phyloP scores from a whole-genome alignment of 2,888 invertebrate genomes.

The Mylabris sibirica region DNA sequence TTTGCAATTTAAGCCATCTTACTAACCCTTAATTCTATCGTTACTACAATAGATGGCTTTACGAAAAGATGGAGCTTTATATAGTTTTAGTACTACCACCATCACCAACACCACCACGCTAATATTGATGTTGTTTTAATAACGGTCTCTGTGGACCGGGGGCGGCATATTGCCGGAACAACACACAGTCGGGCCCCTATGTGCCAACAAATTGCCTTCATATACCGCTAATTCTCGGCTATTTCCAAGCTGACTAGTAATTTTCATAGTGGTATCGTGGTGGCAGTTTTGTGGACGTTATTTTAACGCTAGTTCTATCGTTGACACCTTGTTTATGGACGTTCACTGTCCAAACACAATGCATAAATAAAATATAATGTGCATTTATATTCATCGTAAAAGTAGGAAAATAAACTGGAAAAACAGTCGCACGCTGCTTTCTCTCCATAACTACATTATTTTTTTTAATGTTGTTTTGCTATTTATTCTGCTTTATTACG shows the following conservation, averaged over 20 bases:
- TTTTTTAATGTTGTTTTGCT: constrained; percentile 14
- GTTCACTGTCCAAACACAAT: constrained; percentile 16
- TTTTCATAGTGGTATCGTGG: constrained; percentile 6
- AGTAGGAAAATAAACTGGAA: constrained; percentile 25
- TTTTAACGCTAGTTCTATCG: constrained; percentile 6
- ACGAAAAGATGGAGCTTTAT: neutral
- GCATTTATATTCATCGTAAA: constrained; percentile 38
- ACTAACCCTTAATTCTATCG: neutral
- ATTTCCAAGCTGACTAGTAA: constrained; percentile 9
- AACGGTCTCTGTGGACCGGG: constrained; percentile 12
- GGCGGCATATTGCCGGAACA: constrained; percentile 17
- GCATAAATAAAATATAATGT: constrained; percentile 32
- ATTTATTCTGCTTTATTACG: neutral
- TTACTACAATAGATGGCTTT: neutral
- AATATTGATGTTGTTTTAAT: constrained; percentile 30
- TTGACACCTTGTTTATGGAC: constrained; percentile 31
- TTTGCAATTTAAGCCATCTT: neutral
- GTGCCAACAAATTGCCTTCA: constrained; percentile 5
- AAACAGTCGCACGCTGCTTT: too few species aligned
- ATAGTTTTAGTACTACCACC: neutral
- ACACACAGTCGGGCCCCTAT: neutral
- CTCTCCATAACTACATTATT: too few species aligned
- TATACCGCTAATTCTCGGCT: constrained; percentile 6
- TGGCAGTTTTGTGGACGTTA: constrained; percentile 13
- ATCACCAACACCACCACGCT: neutral